Evolutionary conservation across 2,888 invertebrate species (phyloP).

Genomic region (Chironomus tentans): DNA sequence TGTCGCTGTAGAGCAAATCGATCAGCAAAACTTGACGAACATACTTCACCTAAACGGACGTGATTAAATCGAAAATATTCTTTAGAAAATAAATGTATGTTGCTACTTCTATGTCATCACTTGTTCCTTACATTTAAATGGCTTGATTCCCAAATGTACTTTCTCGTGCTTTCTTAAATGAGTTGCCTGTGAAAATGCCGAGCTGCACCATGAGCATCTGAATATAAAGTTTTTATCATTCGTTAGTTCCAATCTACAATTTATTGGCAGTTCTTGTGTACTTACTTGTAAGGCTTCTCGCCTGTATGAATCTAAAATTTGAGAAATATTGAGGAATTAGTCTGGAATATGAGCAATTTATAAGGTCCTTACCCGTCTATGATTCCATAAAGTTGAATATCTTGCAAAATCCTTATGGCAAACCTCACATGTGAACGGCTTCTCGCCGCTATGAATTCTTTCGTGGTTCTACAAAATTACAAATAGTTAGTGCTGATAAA

Average conservation of each 20-base stretch:
- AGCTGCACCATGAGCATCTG: too few species aligned
- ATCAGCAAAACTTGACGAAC: background rate
- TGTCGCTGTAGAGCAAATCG: conserved; percentile 7
- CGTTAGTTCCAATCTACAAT: background rate
- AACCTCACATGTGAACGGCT: conserved; percentile 4
- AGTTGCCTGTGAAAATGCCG: conserved; percentile 10
- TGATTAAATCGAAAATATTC: background rate
- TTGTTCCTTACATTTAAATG: conserved; percentile 3
- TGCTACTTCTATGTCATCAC: too few species aligned
- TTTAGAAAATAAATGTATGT: background rate
- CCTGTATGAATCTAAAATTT: background rate
- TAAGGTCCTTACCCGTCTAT: background rate
- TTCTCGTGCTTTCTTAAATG: conserved; percentile 18
- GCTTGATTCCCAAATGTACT: conserved; percentile 15
- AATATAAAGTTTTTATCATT: background rate
- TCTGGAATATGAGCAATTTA: too few species aligned
- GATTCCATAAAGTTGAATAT: conserved; percentile 16
- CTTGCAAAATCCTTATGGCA: conserved; percentile 10
- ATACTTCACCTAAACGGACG: background rate
- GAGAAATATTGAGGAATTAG: background rate
- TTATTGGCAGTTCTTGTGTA: background rate
- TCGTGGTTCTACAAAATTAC: conserved; percentile 1
- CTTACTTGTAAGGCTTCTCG: conserved; percentile 16
- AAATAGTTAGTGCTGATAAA: too few species aligned
- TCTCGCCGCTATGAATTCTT: conserved; percentile 5